Conservation (phyloP, 2,888 invertebrate genomes). For the Agrochola litura region DNA sequence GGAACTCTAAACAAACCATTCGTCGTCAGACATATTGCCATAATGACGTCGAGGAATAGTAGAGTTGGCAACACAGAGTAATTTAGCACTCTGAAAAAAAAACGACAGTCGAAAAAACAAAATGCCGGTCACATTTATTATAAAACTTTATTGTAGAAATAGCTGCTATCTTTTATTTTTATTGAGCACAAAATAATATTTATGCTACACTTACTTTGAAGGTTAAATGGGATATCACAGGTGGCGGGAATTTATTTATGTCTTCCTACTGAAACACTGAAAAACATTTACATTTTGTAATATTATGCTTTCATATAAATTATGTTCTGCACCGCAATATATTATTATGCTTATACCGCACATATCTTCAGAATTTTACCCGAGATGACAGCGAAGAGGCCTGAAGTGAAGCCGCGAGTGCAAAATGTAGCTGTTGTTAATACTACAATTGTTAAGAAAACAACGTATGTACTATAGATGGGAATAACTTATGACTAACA, state of each 20-base stretch:
- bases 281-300: constrained; percentile 33
- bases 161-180: constrained; percentile 45
- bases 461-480: constrained; percentile 79
- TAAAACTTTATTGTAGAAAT: constrained; percentile 25
- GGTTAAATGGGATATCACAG: constrained; percentile 44
- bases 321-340: constrained; percentile 54
- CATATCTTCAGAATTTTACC: constrained; percentile 82
- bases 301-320: constrained; percentile 41
- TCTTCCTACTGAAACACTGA: constrained; percentile 24
- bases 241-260: constrained; percentile 56
- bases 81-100: neutral
- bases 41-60: neutral
- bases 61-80: neutral
- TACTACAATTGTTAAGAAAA: constrained; percentile 78
- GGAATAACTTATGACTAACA: constrained; percentile 69
- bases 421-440: constrained; percentile 77
- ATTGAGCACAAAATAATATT: constrained; percentile 28
- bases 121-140: neutral
- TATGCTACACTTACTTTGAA: constrained; percentile 39
- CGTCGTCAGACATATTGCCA: neutral
- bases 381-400: constrained; percentile 80
- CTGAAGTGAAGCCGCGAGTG: constrained; percentile 73
- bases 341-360: constrained; percentile 71
- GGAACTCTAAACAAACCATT: neutral
- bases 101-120: neutral